A percentile compares a stretch with the other conserved stretches of the same genome.
Evolutionary conservation across 2,113 vertebrate genomes (phyloP).

Genomic region (Hiodon alosoides): DNA sequence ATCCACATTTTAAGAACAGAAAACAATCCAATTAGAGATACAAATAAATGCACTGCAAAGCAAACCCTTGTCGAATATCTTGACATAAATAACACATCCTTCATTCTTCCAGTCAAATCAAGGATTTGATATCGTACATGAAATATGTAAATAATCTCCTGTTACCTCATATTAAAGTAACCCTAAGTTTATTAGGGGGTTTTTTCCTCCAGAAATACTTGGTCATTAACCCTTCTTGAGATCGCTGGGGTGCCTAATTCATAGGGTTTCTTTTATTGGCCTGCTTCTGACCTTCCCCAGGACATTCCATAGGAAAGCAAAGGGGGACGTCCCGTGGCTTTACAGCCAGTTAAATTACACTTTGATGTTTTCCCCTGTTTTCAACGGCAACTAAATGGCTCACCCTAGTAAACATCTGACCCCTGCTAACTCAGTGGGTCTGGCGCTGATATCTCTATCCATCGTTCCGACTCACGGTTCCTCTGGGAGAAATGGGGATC

Average conservation of each 20-base stretch:
- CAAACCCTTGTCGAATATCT: not conserved
- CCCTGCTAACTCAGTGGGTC: slow-evolving; percentile 56
- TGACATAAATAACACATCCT: not conserved
- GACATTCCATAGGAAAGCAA: slow-evolving; percentile 57
- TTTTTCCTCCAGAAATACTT: slow-evolving; percentile 54
- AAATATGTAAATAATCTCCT: slow-evolving; percentile 14
- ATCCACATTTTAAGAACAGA: not conserved
- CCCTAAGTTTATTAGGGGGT: not conserved
- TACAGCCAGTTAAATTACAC: slow-evolving; percentile 68
- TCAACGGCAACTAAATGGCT: slow-evolving; percentile 61
- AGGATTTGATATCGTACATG: not conserved
- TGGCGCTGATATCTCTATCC: slow-evolving; percentile 34
- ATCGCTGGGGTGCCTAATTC: slow-evolving; percentile 59
- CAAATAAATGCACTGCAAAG: slow-evolving; percentile 5
- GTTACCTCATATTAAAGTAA: not conserved
- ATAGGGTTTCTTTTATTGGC: slow-evolving; percentile 68
- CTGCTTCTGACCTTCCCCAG: slow-evolving; percentile 63
- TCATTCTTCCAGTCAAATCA: slow-evolving; percentile 5
- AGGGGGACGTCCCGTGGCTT: slow-evolving; percentile 61
- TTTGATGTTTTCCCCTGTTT: slow-evolving; percentile 69
- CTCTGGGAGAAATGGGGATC: not conserved
- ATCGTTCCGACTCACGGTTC: not conserved
- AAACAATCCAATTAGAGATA: slow-evolving; percentile 14
- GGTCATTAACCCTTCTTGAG: slow-evolving; percentile 63
- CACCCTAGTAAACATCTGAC: slow-evolving; percentile 65